A percentile compares a stretch with the other conserved stretches of the same genome.
Conservation (phyloP, 2,888 invertebrate species). For the Argyra leucocephala region DNA sequence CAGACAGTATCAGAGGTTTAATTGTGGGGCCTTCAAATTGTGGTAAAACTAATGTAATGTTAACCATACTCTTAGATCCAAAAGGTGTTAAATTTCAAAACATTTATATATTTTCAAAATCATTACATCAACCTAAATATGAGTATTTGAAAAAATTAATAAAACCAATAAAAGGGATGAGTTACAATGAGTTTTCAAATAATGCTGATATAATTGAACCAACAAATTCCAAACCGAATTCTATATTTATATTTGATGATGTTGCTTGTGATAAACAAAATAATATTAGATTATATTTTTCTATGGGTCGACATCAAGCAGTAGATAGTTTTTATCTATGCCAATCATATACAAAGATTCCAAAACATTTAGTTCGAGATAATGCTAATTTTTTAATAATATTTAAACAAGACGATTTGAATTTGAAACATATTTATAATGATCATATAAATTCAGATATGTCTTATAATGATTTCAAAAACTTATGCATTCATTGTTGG, state of each 20-base stretch:
- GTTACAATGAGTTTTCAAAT: constrained; percentile 17
- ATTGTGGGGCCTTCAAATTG: constrained; percentile 35
- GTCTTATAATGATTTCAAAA: constrained; percentile 27
- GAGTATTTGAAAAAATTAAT: constrained; percentile 20
- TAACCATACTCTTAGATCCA: constrained; percentile 27
- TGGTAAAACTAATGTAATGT: constrained; percentile 35
- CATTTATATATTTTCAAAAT: constrained; percentile 32
- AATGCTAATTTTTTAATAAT: constrained; percentile 34
- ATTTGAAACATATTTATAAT: constrained; percentile 30
- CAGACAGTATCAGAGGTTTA: constrained; percentile 26
- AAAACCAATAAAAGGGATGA: constrained; percentile 15
- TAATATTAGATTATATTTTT: constrained; percentile 29
- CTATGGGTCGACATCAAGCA: constrained; percentile 32
- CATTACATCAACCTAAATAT: constrained; percentile 26
- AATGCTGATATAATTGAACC: constrained; percentile 19
- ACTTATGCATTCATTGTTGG: constrained; percentile 32
- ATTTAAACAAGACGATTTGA: constrained; percentile 35
- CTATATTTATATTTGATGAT: constrained; percentile 39
- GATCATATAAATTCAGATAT: constrained; percentile 25
- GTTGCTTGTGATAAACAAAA: constrained; percentile 33
- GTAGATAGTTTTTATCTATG: constrained; percentile 34
- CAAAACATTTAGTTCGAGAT: constrained; percentile 34
- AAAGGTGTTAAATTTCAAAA: constrained; percentile 35
- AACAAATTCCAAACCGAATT: constrained; percentile 27
- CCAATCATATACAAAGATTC: constrained; percentile 32